Conservation (phyloP, 2,888 invertebrate genomes). For the Xylota segnis region DNA sequence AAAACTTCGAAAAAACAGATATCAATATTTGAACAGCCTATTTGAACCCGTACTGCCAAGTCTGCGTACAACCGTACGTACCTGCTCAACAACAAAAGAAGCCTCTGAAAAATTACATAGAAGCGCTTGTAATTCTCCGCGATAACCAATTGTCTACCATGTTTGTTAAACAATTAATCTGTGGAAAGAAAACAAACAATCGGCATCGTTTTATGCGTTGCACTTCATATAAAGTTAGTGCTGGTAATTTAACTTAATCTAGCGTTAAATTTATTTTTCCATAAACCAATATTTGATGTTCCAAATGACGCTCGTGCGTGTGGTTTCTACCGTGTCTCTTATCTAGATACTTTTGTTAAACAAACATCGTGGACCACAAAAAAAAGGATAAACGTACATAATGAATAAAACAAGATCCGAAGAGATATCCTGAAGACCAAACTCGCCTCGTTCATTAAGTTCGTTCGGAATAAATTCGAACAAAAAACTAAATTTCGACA, state of each 20-base stretch:
- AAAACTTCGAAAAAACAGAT: conserved; percentile 22
- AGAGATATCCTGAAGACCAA: conserved; percentile 43
- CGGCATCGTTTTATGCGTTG: conserved; percentile 55
- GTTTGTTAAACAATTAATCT: conserved; percentile 61
- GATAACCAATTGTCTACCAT: conserved; percentile 68
- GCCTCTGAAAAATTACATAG: conserved; percentile 52
- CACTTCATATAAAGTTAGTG: conserved; percentile 33
- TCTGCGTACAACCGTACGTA: conserved; percentile 7
- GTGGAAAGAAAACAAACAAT: conserved; percentile 44
- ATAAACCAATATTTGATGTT: conserved; percentile 54
- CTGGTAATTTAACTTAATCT: conserved; percentile 56
- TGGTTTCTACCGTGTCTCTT: conserved; percentile 37
- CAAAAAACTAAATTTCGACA: not conserved
- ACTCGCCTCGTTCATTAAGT: conserved; percentile 45
- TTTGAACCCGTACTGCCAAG: conserved; percentile 9
- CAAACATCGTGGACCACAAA: conserved; percentile 59
- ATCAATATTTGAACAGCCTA: conserved; percentile 59
- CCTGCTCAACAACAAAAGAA: conserved; percentile 41
- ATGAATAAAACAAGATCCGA: conserved; percentile 67
- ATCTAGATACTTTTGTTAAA: conserved; percentile 59
- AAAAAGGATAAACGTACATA: conserved; percentile 41
- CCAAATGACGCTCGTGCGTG: conserved; percentile 2
- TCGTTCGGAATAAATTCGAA: conserved; percentile 33
- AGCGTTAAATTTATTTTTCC: conserved; percentile 36
- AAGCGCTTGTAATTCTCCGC: conserved; percentile 37